Percentiles rank a stretch among this genome's conserved stretches.
Evolutionary conservation across 2,113 vertebrate genomes (phyloP).

Genomic region (Numenius arquata): DNA sequence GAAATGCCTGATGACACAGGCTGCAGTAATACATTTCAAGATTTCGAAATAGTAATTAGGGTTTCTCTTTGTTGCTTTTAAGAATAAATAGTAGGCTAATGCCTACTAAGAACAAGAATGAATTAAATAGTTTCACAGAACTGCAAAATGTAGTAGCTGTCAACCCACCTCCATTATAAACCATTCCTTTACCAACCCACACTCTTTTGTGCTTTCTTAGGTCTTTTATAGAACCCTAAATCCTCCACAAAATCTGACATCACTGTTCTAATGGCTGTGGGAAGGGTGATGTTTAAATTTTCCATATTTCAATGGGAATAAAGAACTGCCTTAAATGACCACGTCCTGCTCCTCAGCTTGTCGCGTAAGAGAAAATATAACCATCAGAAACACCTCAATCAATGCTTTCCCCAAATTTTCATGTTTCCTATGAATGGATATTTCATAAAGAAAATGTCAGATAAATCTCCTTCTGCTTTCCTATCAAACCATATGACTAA

Average conservation of each 20-base stretch:
- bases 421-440: background rate
- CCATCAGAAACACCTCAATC: background rate
- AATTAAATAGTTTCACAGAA: constrained; percentile 22
- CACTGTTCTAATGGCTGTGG: background rate
- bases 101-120: background rate
- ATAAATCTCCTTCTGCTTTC: background rate
- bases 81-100: background rate
- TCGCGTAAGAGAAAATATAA: background rate
- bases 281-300: constrained; percentile 14
- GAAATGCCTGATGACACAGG: constrained; percentile 6
- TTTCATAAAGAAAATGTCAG: background rate
- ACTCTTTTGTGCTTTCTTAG: constrained; percentile 6
- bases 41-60: constrained; percentile 12
- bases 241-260: constrained; percentile 23
- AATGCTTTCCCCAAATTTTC: background rate
- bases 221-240: constrained; percentile 5
- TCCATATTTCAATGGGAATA: background rate
- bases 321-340: constrained; percentile 16
- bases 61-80: constrained; percentile 17
- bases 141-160: constrained; percentile 12
- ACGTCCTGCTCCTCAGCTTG: background rate
- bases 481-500: background rate
- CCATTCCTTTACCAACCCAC: constrained; percentile 1
- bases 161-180: constrained; percentile 16
- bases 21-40: background rate